Percentiles rank a stretch among this genome's conserved stretches.
These are phyloP conservation scores for Meteorus colon DNA, from an alignment of 2,888 invertebrate species.

Conservation along the genomic window DNA sequence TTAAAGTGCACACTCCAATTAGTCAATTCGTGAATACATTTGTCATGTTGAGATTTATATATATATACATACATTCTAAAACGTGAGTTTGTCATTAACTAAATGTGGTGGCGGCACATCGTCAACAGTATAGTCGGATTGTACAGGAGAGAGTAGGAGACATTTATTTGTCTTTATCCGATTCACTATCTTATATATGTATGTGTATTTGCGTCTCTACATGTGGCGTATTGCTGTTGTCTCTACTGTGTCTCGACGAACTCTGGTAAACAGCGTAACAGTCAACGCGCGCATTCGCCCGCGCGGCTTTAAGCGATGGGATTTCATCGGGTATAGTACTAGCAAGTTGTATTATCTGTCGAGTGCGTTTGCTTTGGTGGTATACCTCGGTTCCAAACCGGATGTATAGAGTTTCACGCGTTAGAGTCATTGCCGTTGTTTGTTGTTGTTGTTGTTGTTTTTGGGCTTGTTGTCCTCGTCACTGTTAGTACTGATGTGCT, in stretches of 20 bases:
- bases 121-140: neutral
- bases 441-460: conserved; percentile 14
- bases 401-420: conserved; percentile 37
- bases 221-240: conserved; percentile 7
- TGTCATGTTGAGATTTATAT: neutral
- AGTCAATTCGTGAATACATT: conserved; percentile 35
- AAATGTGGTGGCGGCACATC: conserved; percentile 28
- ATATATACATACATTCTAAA: conserved; percentile 2
- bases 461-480: conserved; percentile 3
- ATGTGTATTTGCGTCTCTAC: neutral
- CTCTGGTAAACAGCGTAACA: conserved; percentile 43
- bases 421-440: conserved; percentile 27
- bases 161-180: neutral
- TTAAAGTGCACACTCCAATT: conserved; percentile 25
- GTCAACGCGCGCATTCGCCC: conserved; percentile 20
- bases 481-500: conserved; percentile 11
- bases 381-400: conserved; percentile 25
- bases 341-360: conserved; percentile 43
- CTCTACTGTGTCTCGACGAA: conserved; percentile 33
- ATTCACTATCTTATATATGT: neutral
- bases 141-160: neutral
- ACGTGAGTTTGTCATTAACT: conserved; percentile 36
- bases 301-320: conserved; percentile 27
- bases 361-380: conserved; percentile 36
- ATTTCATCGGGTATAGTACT: conserved; percentile 32